These are phyloP conservation scores for Hybognathus amarus DNA, from an alignment of 2,797 vertebrate genomes.

Conservation along the genomic window DNA sequence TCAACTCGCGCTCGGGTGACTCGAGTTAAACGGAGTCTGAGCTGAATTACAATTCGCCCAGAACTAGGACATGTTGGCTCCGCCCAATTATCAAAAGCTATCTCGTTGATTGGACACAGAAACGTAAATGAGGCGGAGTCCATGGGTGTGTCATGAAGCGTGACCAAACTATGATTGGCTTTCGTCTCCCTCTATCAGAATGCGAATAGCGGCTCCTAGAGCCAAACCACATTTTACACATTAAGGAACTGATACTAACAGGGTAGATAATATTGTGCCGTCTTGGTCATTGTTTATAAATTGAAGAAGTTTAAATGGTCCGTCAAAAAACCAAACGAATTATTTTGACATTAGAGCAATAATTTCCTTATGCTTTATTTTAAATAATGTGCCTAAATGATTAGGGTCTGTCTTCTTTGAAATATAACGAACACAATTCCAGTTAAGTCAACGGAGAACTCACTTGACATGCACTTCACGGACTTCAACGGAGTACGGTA, in stretches of 20 bases:
- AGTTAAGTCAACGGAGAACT: conserved; percentile 48
- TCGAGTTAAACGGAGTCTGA: conserved; percentile 50
- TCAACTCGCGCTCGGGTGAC: conserved; percentile 46
- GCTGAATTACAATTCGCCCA: conserved; percentile 61
- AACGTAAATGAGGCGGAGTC: conserved; percentile 26
- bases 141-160: conserved; percentile 44
- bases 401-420: conserved; percentile 29
- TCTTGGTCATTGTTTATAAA: conserved; percentile 23
- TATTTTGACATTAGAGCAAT: conserved; percentile 1
- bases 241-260: conserved; percentile 44
- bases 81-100: conserved; percentile 44
- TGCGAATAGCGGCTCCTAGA: conserved; percentile 53
- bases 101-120: conserved; percentile 55
- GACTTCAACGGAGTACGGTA: conserved; percentile 56
- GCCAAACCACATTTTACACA: conserved; percentile 58
- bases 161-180: conserved; percentile 57
- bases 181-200: conserved; percentile 48
- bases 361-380: conserved; percentile 14
- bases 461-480: conserved; percentile 51
- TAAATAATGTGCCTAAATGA: conserved; percentile 25
- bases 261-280: conserved; percentile 23
- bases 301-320: conserved; percentile 22
- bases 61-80: conserved; percentile 65
- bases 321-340: conserved; percentile 6
- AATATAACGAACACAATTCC: conserved; percentile 56